Evolutionary conservation across 2,113 vertebrate species (phyloP).

Genomic region (Plecturocebus donacophilus): DNA sequence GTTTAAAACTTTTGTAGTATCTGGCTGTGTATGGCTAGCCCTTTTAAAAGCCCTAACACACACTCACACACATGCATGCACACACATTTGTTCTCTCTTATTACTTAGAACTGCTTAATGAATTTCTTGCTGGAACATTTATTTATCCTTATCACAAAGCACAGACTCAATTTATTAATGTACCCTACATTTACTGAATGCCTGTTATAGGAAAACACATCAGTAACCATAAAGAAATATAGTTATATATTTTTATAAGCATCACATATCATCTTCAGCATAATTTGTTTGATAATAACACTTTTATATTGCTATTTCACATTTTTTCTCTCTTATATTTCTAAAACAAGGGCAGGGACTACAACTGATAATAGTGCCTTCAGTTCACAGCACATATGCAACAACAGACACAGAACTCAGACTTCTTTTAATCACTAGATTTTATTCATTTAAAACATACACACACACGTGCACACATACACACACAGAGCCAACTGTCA

Average conservation of each 20-base stretch:
- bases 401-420: neutral
- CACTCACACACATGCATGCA: neutral
- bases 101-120: neutral
- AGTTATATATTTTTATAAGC: neutral
- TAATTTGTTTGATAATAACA: neutral
- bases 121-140: slow-evolving; percentile 38
- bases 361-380: neutral
- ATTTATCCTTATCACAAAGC: slow-evolving; percentile 30
- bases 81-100: neutral
- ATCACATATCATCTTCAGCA: neutral
- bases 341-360: neutral
- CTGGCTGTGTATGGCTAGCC: neutral
- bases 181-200: neutral
- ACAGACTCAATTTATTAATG: slow-evolving; percentile 3
- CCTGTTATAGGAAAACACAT: neutral
- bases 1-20: neutral
- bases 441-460: neutral
- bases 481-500: neutral
- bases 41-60: neutral
- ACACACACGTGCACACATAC: neutral
- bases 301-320: neutral
- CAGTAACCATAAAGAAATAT: slow-evolving; percentile 7
- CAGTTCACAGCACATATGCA: neutral
- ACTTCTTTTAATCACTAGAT: neutral
- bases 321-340: neutral